A percentile compares a stretch with the other conserved stretches of the same genome.
Evolutionary conservation across 2,888 invertebrate genomes (phyloP).

Genomic region (Aphelenchoides bicaudatus): DNA sequence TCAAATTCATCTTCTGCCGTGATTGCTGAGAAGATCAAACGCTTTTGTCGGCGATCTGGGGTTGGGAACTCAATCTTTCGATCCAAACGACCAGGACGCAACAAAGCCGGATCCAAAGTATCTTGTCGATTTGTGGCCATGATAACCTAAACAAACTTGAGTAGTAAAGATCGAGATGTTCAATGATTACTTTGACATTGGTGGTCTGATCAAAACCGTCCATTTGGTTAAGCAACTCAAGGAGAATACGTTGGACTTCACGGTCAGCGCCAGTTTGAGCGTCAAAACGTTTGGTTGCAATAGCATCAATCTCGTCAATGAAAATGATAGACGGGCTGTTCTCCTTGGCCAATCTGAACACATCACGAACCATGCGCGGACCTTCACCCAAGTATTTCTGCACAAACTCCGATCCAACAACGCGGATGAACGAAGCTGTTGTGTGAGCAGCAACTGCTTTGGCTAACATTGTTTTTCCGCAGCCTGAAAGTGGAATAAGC

Average conservation of each 20-base stretch:
- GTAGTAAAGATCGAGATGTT: slow-evolving; percentile 12
- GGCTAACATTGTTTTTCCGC: slow-evolving; percentile 98
- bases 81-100: slow-evolving; percentile 91
- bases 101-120: slow-evolving; percentile 92
- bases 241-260: slow-evolving; percentile 88
- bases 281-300: slow-evolving; percentile 82
- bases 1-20: slow-evolving; percentile 93
- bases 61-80: slow-evolving; percentile 95
- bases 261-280: slow-evolving; percentile 61
- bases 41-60: slow-evolving; percentile 83
- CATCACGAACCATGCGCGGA: slow-evolving; percentile 97
- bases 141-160: slow-evolving; percentile 67
- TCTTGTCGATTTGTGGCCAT: slow-evolving; percentile 97
- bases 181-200: slow-evolving; percentile 83
- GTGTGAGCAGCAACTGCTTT: slow-evolving; percentile 67
- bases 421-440: slow-evolving; percentile 88
- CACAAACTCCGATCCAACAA: slow-evolving; percentile 98
- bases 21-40: slow-evolving; percentile 94
- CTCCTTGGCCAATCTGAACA: slow-evolving; percentile 95
- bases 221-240: slow-evolving; percentile 97
- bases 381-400: slow-evolving; percentile 97
- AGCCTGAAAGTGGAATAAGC: too few relatives aligned
- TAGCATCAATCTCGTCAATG: slow-evolving; percentile 99
- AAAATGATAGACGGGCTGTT: slow-evolving; percentile 99
- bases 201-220: slow-evolving; percentile 99